Evolutionary conservation across 2,113 vertebrate species (phyloP), one percentile per base, ranked within the genome.

Genomic region (Smithornis capensis): DNA sequence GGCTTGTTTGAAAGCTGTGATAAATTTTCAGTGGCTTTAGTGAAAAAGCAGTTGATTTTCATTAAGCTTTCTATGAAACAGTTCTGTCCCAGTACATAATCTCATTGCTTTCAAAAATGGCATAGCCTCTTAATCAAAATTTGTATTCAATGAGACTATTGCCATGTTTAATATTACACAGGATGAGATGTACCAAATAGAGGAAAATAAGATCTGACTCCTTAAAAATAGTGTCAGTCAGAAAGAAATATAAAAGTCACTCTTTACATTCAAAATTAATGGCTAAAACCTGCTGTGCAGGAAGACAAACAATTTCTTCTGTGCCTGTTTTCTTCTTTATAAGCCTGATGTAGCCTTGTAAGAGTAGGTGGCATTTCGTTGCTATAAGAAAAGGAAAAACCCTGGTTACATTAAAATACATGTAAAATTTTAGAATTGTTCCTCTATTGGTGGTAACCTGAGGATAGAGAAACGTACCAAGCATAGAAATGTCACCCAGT

Each of bases 391-490:
- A 21, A 23, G 12, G 10, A 84, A 42, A 67, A 31, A 2, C 5
- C 0, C 49, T 45, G 5, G 69, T 53, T 83, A 87, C 86, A 89
- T 75, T 74, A 53, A 84, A 78, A 77, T 21, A 15, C 38, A 21
- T 63, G 23, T 73, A 44, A 81, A 10, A 63, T 70, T 87, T 69
- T 25, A 77, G 42, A 56, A 9, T 70, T 83, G 56, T 78, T 94
- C 67, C 53, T 90, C 81, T 87, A 29, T n/a, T 52, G 9, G 8
- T 78, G 53, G 74, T 55, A 81, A 92, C 47, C 67, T 82, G 77
- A 93, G 75, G 64, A 78, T 73, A 79, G 62, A 95, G 77, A 92
- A 92, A 56, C 60, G 40, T 65, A n/a, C 69, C 91, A 82, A 64
- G 47, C 83, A 56, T 24, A 79, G 94, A 87, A 76, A n/a, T 87